phyloP scores from a whole-genome alignment of 2,888 invertebrate genomes.

The Nezara viridula region DNA sequence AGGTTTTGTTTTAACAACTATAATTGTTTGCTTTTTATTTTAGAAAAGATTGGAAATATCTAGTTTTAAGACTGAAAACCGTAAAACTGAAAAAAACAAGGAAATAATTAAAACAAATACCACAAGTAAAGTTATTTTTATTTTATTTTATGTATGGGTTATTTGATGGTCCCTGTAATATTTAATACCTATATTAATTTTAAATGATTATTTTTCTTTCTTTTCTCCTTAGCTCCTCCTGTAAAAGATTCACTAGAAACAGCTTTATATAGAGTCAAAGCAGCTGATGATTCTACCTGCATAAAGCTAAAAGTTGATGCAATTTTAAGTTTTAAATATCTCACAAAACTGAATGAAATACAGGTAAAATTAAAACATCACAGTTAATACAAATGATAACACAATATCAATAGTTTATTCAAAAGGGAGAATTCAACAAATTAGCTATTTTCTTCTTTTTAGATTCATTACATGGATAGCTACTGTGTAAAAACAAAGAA shows the following conservation, averaged over 20 bases:
- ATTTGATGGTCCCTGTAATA: background rate
- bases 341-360: slow-evolving; percentile 77
- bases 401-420: too few species aligned
- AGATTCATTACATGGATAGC: too few species aligned
- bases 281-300: slow-evolving; percentile 81
- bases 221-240: background rate
- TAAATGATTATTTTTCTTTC: background rate
- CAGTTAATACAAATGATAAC: background rate
- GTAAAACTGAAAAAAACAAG: slow-evolving; percentile 64
- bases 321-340: slow-evolving; percentile 78
- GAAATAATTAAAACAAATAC: slow-evolving; percentile 63
- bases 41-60: slow-evolving; percentile 57
- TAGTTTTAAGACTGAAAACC: slow-evolving; percentile 62
- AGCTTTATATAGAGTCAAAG: slow-evolving; percentile 66
- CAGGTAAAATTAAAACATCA: slow-evolving; percentile 67
- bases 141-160: background rate
- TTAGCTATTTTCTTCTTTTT: too few species aligned
- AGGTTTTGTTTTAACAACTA: too few species aligned
- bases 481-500: too few species aligned
- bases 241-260: slow-evolving; percentile 58
- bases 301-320: slow-evolving; percentile 85
- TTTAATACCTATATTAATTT: background rate
- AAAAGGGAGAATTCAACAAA: too few species aligned
- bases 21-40: background rate
- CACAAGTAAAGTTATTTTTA: slow-evolving; percentile 61